Base-by-base conservation (phyloP, 2,888 invertebrate species). In the Leptopilina syphax region DNA sequence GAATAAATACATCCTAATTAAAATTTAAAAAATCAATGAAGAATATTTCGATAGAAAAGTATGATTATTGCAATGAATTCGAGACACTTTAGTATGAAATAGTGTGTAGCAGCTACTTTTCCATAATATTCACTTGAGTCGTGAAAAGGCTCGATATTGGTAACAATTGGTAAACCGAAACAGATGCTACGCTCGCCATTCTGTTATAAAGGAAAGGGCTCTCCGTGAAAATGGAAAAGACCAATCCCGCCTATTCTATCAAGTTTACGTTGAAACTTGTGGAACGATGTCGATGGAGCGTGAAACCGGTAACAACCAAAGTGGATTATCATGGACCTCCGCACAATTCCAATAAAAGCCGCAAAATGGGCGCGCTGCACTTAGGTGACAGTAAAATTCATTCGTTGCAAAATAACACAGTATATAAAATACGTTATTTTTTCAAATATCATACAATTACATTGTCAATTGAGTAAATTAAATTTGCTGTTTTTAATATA, bases 271-370 rank as follows among this genome's bases (percentile, higher is more conserved):
- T 70, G 54, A 34, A 70, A 70, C 70, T 70, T 54, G 70, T 54
- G 54, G 54, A 54, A n/a, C 70, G 54, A 86, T 85, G 84, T 27
- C 70, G 54, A 86, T 85, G 84, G 81, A 84, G 84, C 86, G 87
- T 87, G 83, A 89, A 89, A 84, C 83, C 86, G 85, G 88, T 89
- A 88, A 88, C 89, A 89, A 84, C 86, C 89, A 86, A 86, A 89
- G 87, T 86, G 86, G 87, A 89, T 88, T 88, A 87, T 86, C 85
- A 76, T 82, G 70, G 77, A 70, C 82, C 77, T 65, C 83, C 79
- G 81, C 79, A 80, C 76, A 84, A 82, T 85, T 80, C 83, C 85
- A 79, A 87, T 86, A 86, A 86, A 86, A 84, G 87, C 81, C 85
- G 82, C 83, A 83, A 82, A 87, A 85, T 82, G 84, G 79, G 81